Conservation (phyloP, 2,888 invertebrate genomes). For the Ceramica pisi region DNA sequence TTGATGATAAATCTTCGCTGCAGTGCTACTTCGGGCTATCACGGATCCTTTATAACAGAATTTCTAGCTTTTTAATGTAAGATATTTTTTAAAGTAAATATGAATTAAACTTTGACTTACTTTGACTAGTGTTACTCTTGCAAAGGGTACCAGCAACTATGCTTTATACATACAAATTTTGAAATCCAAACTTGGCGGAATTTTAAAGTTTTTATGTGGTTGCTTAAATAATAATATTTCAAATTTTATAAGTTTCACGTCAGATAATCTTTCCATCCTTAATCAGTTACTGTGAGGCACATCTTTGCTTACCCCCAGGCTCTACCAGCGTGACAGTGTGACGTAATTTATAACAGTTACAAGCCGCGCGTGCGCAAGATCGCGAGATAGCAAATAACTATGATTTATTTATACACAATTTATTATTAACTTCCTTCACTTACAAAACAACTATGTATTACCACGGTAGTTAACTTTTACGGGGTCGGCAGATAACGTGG, state of each 20-base stretch:
- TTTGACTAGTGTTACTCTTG: too few species aligned
- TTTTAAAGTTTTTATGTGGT: too few species aligned
- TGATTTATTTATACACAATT: conserved; percentile 66
- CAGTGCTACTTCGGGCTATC: too few species aligned
- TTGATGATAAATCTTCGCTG: too few species aligned
- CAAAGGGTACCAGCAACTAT: too few species aligned
- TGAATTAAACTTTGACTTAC: too few species aligned
- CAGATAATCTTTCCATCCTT: conserved; percentile 18
- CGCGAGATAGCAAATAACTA: conserved; percentile 65
- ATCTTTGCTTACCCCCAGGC: conserved; percentile 30
- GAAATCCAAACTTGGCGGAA: too few species aligned
- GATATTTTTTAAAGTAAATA: too few species aligned
- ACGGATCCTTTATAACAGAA: too few species aligned
- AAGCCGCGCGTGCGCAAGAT: conserved; percentile 59
- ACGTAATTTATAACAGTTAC: conserved; percentile 61
- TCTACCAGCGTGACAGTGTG: conserved; percentile 31
- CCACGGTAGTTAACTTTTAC: conserved; percentile 58
- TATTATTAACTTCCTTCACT: conserved; percentile 68
- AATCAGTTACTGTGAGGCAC: conserved; percentile 10
- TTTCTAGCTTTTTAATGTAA: too few species aligned
- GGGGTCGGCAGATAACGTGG: conserved; percentile 55
- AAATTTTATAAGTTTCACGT: neutral
- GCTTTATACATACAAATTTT: too few species aligned
- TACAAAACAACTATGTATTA: conserved; percentile 61
- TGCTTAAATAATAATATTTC: too few species aligned